Conservation (phyloP, 2,113 vertebrate genomes). For the Oostethus manadensis region DNA sequence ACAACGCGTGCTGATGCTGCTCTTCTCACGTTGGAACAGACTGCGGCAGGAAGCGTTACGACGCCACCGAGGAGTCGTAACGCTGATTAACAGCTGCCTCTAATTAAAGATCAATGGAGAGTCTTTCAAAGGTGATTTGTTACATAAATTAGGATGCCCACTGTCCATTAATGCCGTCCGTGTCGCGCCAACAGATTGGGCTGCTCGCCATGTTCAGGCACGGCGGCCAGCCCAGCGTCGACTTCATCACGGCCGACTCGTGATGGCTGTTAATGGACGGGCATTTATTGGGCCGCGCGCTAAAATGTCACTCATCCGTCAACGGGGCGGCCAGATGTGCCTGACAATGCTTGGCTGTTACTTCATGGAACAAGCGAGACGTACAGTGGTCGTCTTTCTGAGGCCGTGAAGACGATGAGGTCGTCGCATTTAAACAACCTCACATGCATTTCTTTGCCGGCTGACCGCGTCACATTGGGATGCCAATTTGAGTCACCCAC, state of each 20-base stretch:
- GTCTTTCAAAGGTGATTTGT: constrained; percentile 78
- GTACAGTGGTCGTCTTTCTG: constrained; percentile 17
- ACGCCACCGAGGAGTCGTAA: constrained; percentile 58
- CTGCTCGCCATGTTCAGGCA: constrained; percentile 56
- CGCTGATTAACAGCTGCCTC: constrained; percentile 71
- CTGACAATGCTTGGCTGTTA: constrained; percentile 41
- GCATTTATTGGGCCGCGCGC: constrained; percentile 30
- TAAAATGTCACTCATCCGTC: constrained; percentile 34
- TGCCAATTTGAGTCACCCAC: no score
- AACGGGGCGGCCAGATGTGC: constrained; percentile 27
- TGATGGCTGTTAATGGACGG: constrained; percentile 63
- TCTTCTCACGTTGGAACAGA: constrained; percentile 28
- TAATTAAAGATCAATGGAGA: constrained; percentile 78
- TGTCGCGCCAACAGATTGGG: constrained; percentile 60
- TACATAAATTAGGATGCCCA: constrained; percentile 73
- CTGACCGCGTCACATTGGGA: not conserved
- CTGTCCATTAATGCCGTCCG: constrained; percentile 72
- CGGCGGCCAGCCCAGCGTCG: constrained; percentile 42
- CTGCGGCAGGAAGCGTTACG: constrained; percentile 46
- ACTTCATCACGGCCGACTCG: constrained; percentile 41
- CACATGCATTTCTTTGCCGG: constrained; percentile 3
- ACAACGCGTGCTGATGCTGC: constrained; percentile 43
- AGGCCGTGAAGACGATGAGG: constrained; percentile 1
- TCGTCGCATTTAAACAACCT: not conserved
- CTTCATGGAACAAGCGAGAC: constrained; percentile 25